Conservation (phyloP, 2,888 invertebrate species). For the Caenorhabditis doughertyi region DNA sequence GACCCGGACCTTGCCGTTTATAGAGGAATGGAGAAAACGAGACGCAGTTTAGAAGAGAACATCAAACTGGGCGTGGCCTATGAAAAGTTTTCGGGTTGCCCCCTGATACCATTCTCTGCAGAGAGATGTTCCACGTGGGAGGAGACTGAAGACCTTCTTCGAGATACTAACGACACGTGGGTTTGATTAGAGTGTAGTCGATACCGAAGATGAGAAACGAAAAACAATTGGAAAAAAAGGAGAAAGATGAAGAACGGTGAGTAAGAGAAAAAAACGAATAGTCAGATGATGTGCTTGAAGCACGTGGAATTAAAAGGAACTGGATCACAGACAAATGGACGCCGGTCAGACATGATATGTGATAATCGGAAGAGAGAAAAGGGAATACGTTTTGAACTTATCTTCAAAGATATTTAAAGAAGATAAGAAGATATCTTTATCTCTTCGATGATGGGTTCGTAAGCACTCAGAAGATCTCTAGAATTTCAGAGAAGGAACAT, state of each 20-base stretch:
- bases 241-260: slow-evolving; percentile 15
- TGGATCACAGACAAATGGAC: slow-evolving; percentile 34
- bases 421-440: not conserved
- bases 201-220: not conserved
- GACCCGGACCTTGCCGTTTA: slow-evolving; percentile 47
- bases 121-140: slow-evolving; percentile 57
- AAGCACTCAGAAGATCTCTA: too few species aligned
- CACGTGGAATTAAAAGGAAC: slow-evolving; percentile 30
- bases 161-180: slow-evolving; percentile 38
- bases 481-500: too few species aligned
- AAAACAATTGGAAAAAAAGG: not conserved
- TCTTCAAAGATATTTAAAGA: not conserved
- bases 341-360: slow-evolving; percentile 8
- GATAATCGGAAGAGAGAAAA: not conserved
- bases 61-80: slow-evolving; percentile 33
- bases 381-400: slow-evolving; percentile 10
- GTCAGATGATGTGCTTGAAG: slow-evolving; percentile 48
- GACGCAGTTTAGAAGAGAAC: slow-evolving; percentile 23
- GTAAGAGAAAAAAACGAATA: slow-evolving; percentile 1
- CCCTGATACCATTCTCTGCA: slow-evolving; percentile 30
- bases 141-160: slow-evolving; percentile 34
- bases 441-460: too few species aligned
- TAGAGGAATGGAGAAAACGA: slow-evolving; percentile 31
- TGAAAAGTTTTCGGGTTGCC: slow-evolving; percentile 24
- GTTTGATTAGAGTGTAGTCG: slow-evolving; percentile 36